These are phyloP conservation scores for Drosophila picticornis DNA, from an alignment of 2,888 invertebrate genomes.

Conservation along the genomic window DNA sequence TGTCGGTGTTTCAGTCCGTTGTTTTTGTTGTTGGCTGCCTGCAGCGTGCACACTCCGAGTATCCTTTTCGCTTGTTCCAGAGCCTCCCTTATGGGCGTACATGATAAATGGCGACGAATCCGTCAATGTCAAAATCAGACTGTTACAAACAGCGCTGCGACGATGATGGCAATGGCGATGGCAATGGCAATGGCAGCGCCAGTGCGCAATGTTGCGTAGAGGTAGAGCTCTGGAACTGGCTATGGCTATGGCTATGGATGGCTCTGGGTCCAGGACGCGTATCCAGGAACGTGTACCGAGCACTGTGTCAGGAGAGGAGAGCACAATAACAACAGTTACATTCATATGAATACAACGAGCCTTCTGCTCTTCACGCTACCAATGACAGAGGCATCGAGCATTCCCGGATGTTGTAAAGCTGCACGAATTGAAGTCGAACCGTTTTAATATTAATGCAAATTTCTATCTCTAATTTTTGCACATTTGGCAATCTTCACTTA, in stretches of 20 bases:
- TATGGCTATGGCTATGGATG: slow-evolving; percentile 43
- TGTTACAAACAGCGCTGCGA: slow-evolving; percentile 84
- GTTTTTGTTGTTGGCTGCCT: slow-evolving; percentile 44
- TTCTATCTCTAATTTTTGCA: slow-evolving; percentile 24
- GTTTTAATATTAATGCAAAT: slow-evolving; percentile 40
- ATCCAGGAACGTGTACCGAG: slow-evolving; percentile 23
- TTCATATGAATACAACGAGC: slow-evolving; percentile 12
- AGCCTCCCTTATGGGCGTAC: slow-evolving; percentile 82
- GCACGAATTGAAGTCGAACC: slow-evolving; percentile 20
- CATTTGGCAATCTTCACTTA: slow-evolving; percentile 34
- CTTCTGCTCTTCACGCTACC: slow-evolving; percentile 15
- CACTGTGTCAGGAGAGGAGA: background rate
- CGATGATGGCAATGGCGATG: slow-evolving; percentile 10
- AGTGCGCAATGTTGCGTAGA: slow-evolving; percentile 61
- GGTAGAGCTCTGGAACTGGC: slow-evolving; percentile 47
- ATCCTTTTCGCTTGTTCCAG: slow-evolving; percentile 74
- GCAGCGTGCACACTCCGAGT: slow-evolving; percentile 71
- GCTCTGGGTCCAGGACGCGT: slow-evolving; percentile 53
- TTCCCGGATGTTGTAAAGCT: slow-evolving; percentile 11
- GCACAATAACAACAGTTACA: slow-evolving; percentile 40
- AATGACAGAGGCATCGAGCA: background rate
- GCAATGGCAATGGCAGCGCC: slow-evolving; percentile 25
- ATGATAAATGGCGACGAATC: slow-evolving; percentile 85
- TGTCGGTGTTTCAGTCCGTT: slow-evolving; percentile 22
- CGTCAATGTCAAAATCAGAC: slow-evolving; percentile 86